Conservation (phyloP, 1,140 invertebrate species). For the Pygmarrhopalites habei region DNA sequence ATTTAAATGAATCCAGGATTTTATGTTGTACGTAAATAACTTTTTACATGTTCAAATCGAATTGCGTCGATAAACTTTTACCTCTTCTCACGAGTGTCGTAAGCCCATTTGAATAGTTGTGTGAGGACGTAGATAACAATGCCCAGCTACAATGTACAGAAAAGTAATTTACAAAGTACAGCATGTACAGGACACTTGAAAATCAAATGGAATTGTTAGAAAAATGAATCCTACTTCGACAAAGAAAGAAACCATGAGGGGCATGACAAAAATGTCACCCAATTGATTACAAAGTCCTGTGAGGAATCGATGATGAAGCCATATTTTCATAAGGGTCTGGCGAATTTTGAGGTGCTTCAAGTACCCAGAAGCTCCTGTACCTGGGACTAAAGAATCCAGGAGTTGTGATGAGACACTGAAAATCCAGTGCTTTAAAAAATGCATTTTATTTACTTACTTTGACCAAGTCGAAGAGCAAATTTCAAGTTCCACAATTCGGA, state of each 20-base stretch:
- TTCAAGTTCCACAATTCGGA: slow-evolving; percentile 33
- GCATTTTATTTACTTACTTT: slow-evolving; percentile 13
- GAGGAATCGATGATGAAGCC: slow-evolving; percentile 22
- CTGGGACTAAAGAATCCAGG: slow-evolving; percentile 1
- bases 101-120: neutral
- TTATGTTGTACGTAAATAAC: too few species aligned
- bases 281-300: slow-evolving; percentile 7
- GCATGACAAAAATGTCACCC: slow-evolving; percentile 12
- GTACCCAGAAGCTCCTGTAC: neutral
- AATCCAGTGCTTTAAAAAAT: too few species aligned
- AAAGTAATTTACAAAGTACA: neutral
- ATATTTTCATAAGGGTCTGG: neutral
- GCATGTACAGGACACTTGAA: neutral
- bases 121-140: neutral
- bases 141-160: neutral
- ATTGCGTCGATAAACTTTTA: neutral
- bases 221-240: too few species aligned
- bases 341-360: slow-evolving; percentile 7
- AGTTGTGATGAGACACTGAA: too few species aligned
- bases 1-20: too few species aligned
- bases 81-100: neutral
- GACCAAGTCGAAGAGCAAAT: slow-evolving; percentile 25
- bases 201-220: too few species aligned
- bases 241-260: slow-evolving; percentile 1
- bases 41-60: neutral